phyloP scores from a whole-genome alignment of 1,140 invertebrate genomes.

The Monochamus saltuarius region DNA sequence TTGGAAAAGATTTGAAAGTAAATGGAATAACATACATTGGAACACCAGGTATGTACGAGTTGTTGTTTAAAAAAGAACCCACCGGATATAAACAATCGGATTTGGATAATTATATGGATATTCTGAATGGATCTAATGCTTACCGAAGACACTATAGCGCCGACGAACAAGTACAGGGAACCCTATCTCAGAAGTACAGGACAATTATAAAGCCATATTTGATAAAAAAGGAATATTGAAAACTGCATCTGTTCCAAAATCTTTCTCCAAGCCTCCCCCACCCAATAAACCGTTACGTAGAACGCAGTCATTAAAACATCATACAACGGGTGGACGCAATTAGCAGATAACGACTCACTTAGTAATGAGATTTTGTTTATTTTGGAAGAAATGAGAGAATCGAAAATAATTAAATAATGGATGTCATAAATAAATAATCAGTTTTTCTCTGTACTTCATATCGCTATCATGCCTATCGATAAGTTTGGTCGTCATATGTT shows the following conservation, averaged over 20 bases:
- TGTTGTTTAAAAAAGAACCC: constrained; percentile 35
- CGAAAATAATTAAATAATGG: constrained; percentile 17
- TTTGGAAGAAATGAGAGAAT: constrained; percentile 41
- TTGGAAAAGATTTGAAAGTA: constrained; percentile 24
- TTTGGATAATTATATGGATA: constrained; percentile 35
- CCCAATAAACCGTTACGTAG: no score
- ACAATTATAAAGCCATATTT: constrained; percentile 30
- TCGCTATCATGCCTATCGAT: constrained; percentile 35
- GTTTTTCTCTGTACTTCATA: not conserved
- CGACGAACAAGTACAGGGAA: constrained; percentile 28
- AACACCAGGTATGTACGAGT: constrained; percentile 33
- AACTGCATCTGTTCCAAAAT: no score
- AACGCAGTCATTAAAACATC: no score
- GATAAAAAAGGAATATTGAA: constrained; percentile 29
- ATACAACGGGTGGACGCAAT: no score
- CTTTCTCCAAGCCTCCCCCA: no score
- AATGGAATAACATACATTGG: constrained; percentile 16
- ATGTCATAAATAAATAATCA: not conserved
- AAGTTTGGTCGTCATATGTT: constrained; percentile 24
- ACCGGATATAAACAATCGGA: constrained; percentile 26
- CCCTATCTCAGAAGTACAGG: constrained; percentile 21
- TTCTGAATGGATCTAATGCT: constrained; percentile 33
- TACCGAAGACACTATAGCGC: constrained; percentile 30
- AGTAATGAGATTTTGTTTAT: constrained; percentile 52
- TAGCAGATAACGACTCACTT: constrained; percentile 46